A percentile compares a stretch with the other conserved stretches of the same genome.
Conservation (phyloP, 2,888 invertebrate genomes). For the Halocaridina rubra region DNA sequence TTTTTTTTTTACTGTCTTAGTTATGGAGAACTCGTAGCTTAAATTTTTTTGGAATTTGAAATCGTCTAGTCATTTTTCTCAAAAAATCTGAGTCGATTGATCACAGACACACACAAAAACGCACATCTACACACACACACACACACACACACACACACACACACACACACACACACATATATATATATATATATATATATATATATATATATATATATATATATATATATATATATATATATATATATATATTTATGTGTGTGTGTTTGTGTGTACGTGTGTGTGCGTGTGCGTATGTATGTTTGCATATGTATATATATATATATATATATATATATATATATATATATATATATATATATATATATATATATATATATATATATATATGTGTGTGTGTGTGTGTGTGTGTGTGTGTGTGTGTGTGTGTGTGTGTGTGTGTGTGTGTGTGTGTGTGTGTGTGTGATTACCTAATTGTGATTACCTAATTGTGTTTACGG, state of each 20-base stretch:
- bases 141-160: background rate
- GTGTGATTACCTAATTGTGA: no score
- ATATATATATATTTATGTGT: background rate
- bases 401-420: background rate
- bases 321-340: conserved; percentile 8
- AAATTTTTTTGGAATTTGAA: no score
- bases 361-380: background rate
- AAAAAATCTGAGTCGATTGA: no score
- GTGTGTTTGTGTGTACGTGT: background rate
- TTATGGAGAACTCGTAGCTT: no score
- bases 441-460: no score
- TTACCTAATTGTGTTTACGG: no score
- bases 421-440: no score
- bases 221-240: background rate
- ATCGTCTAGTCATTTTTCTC: no score
- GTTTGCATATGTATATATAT: background rate
- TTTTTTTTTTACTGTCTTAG: no score
- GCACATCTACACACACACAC: background rate
- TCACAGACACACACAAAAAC: background rate
- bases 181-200: background rate
- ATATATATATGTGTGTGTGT: background rate
- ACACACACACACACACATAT: background rate
- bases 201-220: background rate
- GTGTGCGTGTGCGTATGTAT: background rate
- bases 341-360: background rate